phyloP scores from a whole-genome alignment of 2,888 invertebrate species.

The Teinopalpus imperialis region DNA sequence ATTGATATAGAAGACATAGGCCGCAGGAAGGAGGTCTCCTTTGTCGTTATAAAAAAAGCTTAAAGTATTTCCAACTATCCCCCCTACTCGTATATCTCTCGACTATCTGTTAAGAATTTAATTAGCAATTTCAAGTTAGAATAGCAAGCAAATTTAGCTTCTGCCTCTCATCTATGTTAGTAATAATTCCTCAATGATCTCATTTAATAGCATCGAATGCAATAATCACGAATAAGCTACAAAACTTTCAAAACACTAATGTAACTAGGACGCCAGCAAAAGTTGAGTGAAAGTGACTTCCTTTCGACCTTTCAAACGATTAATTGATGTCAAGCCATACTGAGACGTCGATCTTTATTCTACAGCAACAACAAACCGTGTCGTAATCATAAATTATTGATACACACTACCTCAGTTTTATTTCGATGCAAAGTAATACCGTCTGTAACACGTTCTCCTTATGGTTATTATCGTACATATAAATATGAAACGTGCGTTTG shows the following conservation, averaged over 20 bases:
- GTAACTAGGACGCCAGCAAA: constrained; percentile 20
- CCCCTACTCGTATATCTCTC: no score
- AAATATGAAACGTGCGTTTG: neutral
- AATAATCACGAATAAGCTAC: neutral
- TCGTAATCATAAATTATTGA: constrained; percentile 9
- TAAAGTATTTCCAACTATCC: no score
- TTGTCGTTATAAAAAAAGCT: no score
- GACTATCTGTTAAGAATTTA: no score
- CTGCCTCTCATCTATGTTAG: no score
- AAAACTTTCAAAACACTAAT: constrained; percentile 21
- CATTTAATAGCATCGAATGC: no score
- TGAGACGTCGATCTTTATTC: constrained; percentile 23
- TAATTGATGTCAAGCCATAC: constrained; percentile 32
- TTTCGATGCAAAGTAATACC: neutral
- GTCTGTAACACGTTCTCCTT: neutral
- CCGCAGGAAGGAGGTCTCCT: no score
- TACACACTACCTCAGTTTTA: neutral
- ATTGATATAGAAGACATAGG: no score
- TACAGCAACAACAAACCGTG: constrained; percentile 14
- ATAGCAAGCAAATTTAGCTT: no score
- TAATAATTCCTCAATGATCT: no score
- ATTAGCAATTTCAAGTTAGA: no score
- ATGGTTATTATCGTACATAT: neutral
- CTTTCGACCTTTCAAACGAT: constrained; percentile 33
- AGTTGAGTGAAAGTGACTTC: constrained; percentile 37